Base-by-base conservation (phyloP, 2,888 invertebrate species). In the Napeogenes inachia region DNA sequence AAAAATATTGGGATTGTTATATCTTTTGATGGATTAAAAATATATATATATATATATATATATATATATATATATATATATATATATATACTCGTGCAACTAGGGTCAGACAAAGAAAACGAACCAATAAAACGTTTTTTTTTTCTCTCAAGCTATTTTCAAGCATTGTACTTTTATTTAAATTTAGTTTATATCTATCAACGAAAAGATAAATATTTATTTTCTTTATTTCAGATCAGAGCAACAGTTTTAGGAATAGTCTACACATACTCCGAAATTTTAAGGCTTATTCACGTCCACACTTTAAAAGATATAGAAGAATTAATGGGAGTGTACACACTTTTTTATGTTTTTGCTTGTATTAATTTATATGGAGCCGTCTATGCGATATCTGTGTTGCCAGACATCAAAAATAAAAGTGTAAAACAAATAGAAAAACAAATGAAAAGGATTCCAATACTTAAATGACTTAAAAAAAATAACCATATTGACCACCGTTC, bases 311-410 rank as follows among this genome's bases (percentile, higher is more conserved):
- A 82, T 65, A 68, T 88, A 5, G 87, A 87, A 69, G 76, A 82
- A 13, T 77, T 80, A 68, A 69, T 87, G 47, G 88, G 89, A 1
- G 66, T 84, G 0, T 84, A 86, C 64, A 80, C 82, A 0, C 65
- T 83, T 8, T 76, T 86, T 56, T 88, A 87, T 65, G 74, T 88
- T 67, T 89, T 84, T 60, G 80, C 86, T 0, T 65, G 79, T 61
- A 66, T 88, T 30, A 88, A 87, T 75, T 64, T 89, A 50, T 81
- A 78, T 61, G 87, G 82, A 0, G 82, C 79, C 2, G 82, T 88
- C 65, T 89, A 87, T 73, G 68, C 80, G 0, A 56, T 87, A 3
- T 82, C 84, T 3, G 75, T 70, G 1, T 62, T 87, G 5, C 89
- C 89, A 0, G 71, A 75, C 4, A 70, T 84, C 8, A 84, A 73